Conservation (phyloP, 2,888 invertebrate genomes). For the Lithophane leautieri region DNA sequence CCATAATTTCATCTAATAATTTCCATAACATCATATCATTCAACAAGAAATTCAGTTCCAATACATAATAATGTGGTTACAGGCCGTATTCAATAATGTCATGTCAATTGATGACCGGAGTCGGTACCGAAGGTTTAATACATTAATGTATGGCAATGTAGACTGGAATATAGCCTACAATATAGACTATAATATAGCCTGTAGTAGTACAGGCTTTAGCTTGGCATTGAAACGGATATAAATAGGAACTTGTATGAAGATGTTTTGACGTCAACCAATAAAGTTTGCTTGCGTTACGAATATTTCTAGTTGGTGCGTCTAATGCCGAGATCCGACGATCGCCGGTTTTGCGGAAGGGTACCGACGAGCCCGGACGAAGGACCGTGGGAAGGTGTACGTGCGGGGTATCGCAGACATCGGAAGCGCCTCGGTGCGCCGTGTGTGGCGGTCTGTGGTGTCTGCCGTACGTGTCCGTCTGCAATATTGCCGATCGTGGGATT, state of each 20-base stretch:
- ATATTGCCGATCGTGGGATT: too few species aligned
- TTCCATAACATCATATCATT: constrained; percentile 30
- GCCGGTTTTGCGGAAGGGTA: too few species aligned
- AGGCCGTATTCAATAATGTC: constrained; percentile 27
- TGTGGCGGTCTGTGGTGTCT: too few species aligned
- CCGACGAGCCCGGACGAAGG: too few species aligned
- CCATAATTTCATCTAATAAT: constrained; percentile 28
- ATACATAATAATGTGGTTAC: constrained; percentile 21
- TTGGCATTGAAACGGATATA: constrained; percentile 48
- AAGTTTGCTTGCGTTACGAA: constrained; percentile 17
- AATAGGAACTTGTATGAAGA: constrained; percentile 54
- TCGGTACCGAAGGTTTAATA: constrained; percentile 37
- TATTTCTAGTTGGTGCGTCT: neutral
- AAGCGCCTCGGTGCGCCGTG: too few species aligned
- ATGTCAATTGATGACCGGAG: constrained; percentile 43
- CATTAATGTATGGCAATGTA: constrained; percentile 46
- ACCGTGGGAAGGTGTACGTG: too few species aligned
- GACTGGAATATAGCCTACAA: constrained; percentile 26
- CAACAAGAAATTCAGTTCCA: constrained; percentile 24
- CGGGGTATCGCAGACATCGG: too few species aligned
- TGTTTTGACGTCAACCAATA: constrained; percentile 39
- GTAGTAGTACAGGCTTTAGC: neutral
- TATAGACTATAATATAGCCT: constrained; percentile 15
- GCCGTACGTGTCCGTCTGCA: too few species aligned
- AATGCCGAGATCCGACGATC: too few species aligned